Conservation (phyloP, 2,797 vertebrate species). For the Hozukius guyotensis region DNA sequence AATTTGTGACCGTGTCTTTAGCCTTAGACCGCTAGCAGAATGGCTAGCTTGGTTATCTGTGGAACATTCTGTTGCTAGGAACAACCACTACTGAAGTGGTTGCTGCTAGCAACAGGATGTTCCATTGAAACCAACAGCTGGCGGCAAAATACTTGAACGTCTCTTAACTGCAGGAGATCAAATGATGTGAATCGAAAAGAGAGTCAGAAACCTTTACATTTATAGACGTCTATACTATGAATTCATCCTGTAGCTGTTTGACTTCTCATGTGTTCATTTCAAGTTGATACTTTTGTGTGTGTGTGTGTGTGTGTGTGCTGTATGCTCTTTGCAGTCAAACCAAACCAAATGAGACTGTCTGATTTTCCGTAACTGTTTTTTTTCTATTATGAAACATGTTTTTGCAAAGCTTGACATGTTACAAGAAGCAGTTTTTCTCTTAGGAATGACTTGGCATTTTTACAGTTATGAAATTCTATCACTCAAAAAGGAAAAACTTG, state of each 20-base stretch:
- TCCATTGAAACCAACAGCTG: background rate
- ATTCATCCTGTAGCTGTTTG: no score
- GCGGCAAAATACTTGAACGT: background rate
- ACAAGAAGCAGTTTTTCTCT: background rate
- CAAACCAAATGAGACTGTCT: background rate
- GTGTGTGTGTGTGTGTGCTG: no score
- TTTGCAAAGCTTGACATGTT: conserved; percentile 5
- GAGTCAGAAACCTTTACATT: no score
- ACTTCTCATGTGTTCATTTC: no score
- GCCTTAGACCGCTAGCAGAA: no score
- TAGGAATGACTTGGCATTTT: background rate
- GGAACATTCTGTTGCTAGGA: no score
- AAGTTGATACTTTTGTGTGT: background rate
- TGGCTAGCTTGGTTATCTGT: no score
- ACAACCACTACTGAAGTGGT: no score
- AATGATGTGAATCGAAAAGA: background rate
- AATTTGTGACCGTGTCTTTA: no score
- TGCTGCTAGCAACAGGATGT: background rate
- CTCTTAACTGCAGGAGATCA: background rate
- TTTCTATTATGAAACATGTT: background rate
- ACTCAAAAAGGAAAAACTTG: conserved; percentile 15
- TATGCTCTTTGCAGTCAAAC: background rate
- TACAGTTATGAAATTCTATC: conserved; percentile 14
- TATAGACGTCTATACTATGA: no score
- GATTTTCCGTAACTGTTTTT: background rate